phyloP scores from a whole-genome alignment of 2,888 invertebrate species.

The Bruchidius siliquastri region DNA sequence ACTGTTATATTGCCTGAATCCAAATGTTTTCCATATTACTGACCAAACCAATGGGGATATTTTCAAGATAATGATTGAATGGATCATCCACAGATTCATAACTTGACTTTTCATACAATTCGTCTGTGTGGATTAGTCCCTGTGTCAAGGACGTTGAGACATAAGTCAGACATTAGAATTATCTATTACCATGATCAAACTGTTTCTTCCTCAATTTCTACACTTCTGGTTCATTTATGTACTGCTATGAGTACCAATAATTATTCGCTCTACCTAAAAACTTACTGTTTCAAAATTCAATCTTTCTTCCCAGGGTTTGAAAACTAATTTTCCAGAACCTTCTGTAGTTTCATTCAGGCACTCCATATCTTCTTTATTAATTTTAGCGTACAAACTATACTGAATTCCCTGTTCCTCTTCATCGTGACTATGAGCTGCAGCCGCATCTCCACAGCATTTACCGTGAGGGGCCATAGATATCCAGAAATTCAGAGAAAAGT shows the following conservation, averaged over 20 bases:
- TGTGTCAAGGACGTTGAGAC: no score
- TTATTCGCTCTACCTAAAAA: conserved; percentile 6
- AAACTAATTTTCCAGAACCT: conserved; percentile 82
- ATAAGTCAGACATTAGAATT: no score
- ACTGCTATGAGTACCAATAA: not conserved
- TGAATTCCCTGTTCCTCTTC: conserved; percentile 67
- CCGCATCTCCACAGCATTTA: conserved; percentile 57
- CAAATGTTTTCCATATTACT: no score
- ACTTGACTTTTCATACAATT: no score
- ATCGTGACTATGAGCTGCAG: conserved; percentile 61
- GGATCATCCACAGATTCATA: no score
- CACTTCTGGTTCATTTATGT: no score
- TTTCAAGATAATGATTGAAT: no score
- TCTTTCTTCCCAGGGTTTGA: conserved; percentile 88
- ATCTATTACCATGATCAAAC: no score
- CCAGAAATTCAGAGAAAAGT: not conserved
- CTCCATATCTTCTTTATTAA: conserved; percentile 79
- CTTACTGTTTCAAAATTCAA: conserved; percentile 70
- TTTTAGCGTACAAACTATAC: conserved; percentile 84
- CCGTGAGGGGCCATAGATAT: conserved; percentile 27
- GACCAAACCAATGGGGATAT: no score
- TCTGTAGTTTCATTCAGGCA: conserved; percentile 88
- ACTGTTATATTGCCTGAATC: no score
- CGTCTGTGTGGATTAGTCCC: no score
- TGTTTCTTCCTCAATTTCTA: no score